phyloP scores from a whole-genome alignment of 2,113 vertebrate genomes.

The Aphyosemion australe region DNA sequence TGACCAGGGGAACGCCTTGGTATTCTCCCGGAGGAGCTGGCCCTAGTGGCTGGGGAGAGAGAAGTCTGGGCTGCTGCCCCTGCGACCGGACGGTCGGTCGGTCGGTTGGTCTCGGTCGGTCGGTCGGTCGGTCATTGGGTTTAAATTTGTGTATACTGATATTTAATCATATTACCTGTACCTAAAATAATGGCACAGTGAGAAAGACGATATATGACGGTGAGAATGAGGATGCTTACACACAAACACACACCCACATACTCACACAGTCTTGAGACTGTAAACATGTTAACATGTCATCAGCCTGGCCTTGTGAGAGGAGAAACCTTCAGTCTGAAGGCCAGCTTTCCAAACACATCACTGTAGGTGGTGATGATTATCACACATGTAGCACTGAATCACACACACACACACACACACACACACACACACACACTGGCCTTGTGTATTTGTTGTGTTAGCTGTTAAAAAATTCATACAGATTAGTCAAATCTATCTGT shows the following conservation, averaged over 20 bases:
- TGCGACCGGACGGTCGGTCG: too few species aligned
- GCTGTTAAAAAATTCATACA: constrained; percentile 2
- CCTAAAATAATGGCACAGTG: too few species aligned
- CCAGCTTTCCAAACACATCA: constrained; percentile 58
- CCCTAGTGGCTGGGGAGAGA: too few species aligned
- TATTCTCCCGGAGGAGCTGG: too few species aligned
- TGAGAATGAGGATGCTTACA: constrained; percentile 24
- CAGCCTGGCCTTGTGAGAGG: constrained; percentile 33
- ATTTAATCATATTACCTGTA: too few species aligned
- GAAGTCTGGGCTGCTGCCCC: too few species aligned
- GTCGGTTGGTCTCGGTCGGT: too few species aligned
- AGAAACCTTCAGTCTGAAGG: constrained; percentile 43
- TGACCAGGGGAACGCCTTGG: too few species aligned
- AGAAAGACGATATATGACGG: too few species aligned
- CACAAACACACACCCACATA: neutral
- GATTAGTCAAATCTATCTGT: neutral
- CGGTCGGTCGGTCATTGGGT: too few species aligned
- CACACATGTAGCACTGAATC: constrained; percentile 35
- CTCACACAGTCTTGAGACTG: constrained; percentile 28
- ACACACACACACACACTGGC: neutral
- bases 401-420: constrained; percentile 27
- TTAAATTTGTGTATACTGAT: too few species aligned
- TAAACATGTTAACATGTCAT: constrained; percentile 67
- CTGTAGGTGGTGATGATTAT: constrained; percentile 60
- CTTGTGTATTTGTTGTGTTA: constrained; percentile 2